These are phyloP conservation scores for Syndactyla subalaris DNA, from an alignment of 2,797 vertebrate species.

Conservation along the genomic window DNA sequence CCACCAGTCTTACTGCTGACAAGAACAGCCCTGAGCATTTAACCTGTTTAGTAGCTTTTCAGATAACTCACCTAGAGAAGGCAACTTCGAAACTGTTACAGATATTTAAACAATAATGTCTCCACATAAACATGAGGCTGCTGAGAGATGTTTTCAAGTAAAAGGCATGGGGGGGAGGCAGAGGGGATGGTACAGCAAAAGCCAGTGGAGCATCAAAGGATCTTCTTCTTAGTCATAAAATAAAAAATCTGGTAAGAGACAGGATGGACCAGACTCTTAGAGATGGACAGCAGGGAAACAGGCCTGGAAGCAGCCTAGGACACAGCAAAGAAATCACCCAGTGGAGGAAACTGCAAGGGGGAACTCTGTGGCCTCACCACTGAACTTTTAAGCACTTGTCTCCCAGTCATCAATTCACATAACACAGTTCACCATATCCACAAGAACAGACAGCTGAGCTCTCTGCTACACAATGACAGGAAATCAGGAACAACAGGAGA, in stretches of 20 bases:
- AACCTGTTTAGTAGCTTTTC: neutral
- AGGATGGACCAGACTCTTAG: neutral
- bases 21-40: neutral
- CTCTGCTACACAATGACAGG: neutral
- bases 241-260: neutral
- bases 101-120: neutral
- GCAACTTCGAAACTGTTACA: neutral
- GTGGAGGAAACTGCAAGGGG: neutral
- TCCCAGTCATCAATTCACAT: neutral
- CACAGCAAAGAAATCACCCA: neutral
- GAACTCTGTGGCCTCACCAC: neutral
- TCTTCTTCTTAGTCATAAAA: neutral
- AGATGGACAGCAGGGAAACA: neutral
- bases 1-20: neutral
- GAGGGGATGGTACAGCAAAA: too few species aligned
- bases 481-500: neutral
- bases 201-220: neutral
- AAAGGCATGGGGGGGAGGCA: fast-evolving
- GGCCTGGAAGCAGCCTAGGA: neutral
- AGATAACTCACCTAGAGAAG: neutral
- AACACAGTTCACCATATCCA: neutral
- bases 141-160: neutral
- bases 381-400: neutral
- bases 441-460: neutral
- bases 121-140: neutral